A percentile compares a stretch with the other conserved stretches of the same genome.
Evolutionary conservation across 1,140 invertebrate species (phyloP).

Genomic region (Drepana arcuata): DNA sequence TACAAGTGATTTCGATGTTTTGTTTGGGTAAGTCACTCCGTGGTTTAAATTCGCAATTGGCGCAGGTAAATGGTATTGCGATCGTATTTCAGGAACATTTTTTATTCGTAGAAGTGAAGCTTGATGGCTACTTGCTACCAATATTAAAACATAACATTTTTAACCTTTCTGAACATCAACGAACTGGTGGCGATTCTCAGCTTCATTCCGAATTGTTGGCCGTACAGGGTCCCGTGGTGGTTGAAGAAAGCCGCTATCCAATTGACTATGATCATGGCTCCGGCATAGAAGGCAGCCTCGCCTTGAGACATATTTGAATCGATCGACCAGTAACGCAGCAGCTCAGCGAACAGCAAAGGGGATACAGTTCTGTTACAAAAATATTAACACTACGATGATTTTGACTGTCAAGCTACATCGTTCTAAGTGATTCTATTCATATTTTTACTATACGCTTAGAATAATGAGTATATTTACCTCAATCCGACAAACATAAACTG

Average conservation of each 20-base stretch:
- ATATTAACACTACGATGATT: too few species aligned
- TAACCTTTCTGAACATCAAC: slow-evolving; percentile 77
- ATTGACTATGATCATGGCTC: slow-evolving; percentile 41
- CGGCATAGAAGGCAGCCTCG: slow-evolving; percentile 48
- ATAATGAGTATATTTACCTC: slow-evolving; percentile 25
- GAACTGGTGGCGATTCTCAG: slow-evolving; percentile 74
- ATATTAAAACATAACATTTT: slow-evolving; percentile 2
- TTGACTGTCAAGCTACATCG: too few species aligned
- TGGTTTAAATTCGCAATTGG: too few species aligned
- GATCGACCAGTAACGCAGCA: slow-evolving; percentile 72
- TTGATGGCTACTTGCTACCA: too few species aligned
- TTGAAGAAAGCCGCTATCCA: slow-evolving; percentile 38
- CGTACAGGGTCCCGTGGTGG: slow-evolving; percentile 64
- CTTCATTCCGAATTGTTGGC: slow-evolving; percentile 74
- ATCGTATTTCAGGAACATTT: too few species aligned
- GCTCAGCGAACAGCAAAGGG: slow-evolving; percentile 68
- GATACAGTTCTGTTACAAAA: slow-evolving; percentile 37
- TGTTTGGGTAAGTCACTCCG: too few species aligned
- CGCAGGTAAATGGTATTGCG: too few species aligned
- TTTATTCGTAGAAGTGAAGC: too few species aligned
- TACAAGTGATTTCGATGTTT: too few species aligned
- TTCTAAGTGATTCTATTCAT: too few species aligned
- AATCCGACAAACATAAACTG: slow-evolving; percentile 38
- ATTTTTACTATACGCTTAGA: not conserved
- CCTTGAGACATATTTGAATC: slow-evolving; percentile 25